Conservation (phyloP, 2,888 invertebrate genomes). For the Dinocampus coccinellae region DNA sequence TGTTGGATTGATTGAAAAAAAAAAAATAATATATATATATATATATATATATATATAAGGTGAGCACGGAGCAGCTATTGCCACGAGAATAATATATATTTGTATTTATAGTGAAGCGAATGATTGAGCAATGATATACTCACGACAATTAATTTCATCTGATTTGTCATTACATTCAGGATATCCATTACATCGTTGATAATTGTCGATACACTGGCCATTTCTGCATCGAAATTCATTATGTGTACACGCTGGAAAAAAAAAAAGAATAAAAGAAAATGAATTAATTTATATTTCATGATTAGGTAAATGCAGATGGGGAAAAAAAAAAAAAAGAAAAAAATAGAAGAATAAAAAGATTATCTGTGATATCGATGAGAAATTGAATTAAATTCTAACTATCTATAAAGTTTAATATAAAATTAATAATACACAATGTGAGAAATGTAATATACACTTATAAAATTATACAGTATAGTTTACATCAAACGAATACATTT, state of each 20-base stretch:
- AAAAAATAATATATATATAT: too few species aligned
- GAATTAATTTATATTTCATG: slow-evolving; percentile 2
- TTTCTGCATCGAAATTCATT: slow-evolving; percentile 75
- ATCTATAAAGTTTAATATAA: too few species aligned
- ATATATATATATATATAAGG: background rate
- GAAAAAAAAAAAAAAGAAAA: background rate
- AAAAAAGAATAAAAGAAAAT: slow-evolving; percentile 33
- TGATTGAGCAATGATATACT: slow-evolving; percentile 48
- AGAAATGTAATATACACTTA: too few species aligned
- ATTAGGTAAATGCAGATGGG: too few species aligned
- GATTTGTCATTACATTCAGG: slow-evolving; percentile 74
- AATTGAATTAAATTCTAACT: too few species aligned
- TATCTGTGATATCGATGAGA: too few species aligned
- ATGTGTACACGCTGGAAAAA: slow-evolving; percentile 70
- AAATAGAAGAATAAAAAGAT: too few species aligned
- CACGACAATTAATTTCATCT: slow-evolving; percentile 78
- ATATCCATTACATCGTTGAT: slow-evolving; percentile 71
- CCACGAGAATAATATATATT: background rate
- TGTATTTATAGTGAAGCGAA: background rate
- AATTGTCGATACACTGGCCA: slow-evolving; percentile 73
- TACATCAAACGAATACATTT: too few species aligned
- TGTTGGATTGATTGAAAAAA: background rate
- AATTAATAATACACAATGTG: too few species aligned
- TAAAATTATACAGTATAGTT: too few species aligned
- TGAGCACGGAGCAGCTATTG: background rate